Percentiles rank a stretch among this genome's conserved stretches.
These are phyloP conservation scores for Pangasius djambal DNA, from an alignment of 2,797 vertebrate species.

Conservation along the genomic window DNA sequence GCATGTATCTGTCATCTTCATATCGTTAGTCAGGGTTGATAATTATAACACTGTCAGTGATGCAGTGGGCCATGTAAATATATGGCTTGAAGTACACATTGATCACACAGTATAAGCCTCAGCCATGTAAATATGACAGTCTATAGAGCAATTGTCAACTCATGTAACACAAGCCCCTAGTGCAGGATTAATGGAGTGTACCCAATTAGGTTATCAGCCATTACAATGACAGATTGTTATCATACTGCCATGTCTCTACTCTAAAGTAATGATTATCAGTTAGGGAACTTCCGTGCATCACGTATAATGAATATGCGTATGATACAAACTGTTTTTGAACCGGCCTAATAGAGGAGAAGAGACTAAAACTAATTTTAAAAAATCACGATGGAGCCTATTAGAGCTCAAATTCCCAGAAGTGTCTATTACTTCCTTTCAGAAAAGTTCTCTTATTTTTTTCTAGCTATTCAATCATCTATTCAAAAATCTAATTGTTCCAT, in stretches of 20 bases:
- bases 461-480: background rate
- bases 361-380: background rate
- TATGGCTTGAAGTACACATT: slow-evolving; percentile 32
- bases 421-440: background rate
- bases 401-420: background rate
- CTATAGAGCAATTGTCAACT: slow-evolving; percentile 32
- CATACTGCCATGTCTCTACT: slow-evolving; percentile 18
- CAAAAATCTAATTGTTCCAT: slow-evolving; percentile 3
- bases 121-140: slow-evolving; percentile 48
- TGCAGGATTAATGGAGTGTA: slow-evolving; percentile 46
- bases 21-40: slow-evolving; percentile 70
- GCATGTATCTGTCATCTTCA: slow-evolving; percentile 69
- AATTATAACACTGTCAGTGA: slow-evolving; percentile 67
- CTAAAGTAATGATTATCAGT: slow-evolving; percentile 20
- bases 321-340: background rate
- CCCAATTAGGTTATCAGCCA: slow-evolving; percentile 48
- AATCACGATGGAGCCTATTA: background rate
- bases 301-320: background rate
- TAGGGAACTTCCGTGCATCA: background rate
- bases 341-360: background rate
- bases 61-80: slow-evolving; percentile 66
- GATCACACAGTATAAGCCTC: slow-evolving; percentile 31
- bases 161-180: slow-evolving; percentile 12
- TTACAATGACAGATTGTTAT: slow-evolving; percentile 49
- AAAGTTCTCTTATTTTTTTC: background rate